Evolutionary conservation across 2,113 vertebrate genomes (phyloP), one percentile per base, ranked within the genome.

Genomic region (Desmodus rotundus): DNA sequence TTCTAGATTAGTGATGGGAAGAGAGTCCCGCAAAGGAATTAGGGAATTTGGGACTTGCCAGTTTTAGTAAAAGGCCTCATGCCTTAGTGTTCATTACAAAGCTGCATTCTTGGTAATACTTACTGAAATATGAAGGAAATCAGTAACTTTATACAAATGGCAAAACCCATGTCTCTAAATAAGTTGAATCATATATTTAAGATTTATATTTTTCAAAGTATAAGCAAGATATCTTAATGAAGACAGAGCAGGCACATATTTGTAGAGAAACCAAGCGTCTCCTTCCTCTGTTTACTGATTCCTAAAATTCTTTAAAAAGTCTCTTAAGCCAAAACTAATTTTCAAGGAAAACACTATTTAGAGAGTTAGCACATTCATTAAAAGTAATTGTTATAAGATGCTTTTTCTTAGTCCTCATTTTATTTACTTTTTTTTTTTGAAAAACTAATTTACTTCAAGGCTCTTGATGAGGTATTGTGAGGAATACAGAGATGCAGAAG

Each of bases 121-220:
- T 33, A 41, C 33, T 81, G 20, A 87, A 87, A 31, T 70, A 61
- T 77, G 17, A 89, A 10, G n/a, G 50, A 92, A 95, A 65, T 77
- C 14, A 5, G 17, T 67, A 50, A 83, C 58, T 94, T 91, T 78
- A 65, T 26, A 85, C 67, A 92, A 91, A 87, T 45, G 20, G 11
- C 47, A 74, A 94, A n/a, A 54, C 43, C 52, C 78, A 0, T 19
- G n/a, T 54, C 14, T 92, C 36, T 67, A 84, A 87, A 81, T 65
- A 86, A 87, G 26, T 47, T 95, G 24, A 61, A 56, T 80, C 19
- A 16, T 85, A 93, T 88, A 24, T 81, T 77, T 33, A 80, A 43
- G 91, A 96, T 96, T 92, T 36, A 81, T 68, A 87, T 80, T 76
- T 94, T 96, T 89, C 1, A 52, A 96, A 94, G 28, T 74, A 70